Base-by-base conservation (phyloP, 2,888 invertebrate genomes). In the Notocelia uddmanniana region DNA sequence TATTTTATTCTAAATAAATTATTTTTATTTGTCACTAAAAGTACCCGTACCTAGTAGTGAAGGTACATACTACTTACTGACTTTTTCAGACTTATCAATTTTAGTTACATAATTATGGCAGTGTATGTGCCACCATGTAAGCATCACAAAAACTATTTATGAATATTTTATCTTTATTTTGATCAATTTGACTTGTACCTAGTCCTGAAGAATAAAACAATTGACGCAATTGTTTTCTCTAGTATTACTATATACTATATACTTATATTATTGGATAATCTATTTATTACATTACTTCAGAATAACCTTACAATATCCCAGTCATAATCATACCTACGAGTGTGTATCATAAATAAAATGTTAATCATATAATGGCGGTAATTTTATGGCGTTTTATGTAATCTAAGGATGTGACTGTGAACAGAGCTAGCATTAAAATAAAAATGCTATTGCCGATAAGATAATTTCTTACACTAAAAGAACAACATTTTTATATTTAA, bases 81-180 rank as follows among this genome's bases (percentile, higher is more conserved):
- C 26, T n/a, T 63, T 63, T 31, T n/a, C 58, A 64, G 54, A 64
- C 64, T 58, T 50, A 50, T 69, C 23, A 45, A 21, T 34, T 23
- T 55, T 19, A 58, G n/a, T 58, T 21, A 50, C 15, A 31, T 58
- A 34, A 26, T 19, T 45, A 62, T 69, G 60, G 48, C 70, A 37
- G 18, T 13, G 18, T 52, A 52, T 13, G 19, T 26, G 15, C 41
- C 50, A 62, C 45, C 48, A 41, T 54, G 58, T 59, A 57, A 50
- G 10, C 48, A 26, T 57, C 26, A 62, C 19, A 60, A 23, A 26
- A 15, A 26, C 10, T 6, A 10, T 59, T 41, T 1, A 6, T 45
- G 26, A 3, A 48, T 48, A 15, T 18, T 34, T 60, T 45, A 23
- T 2, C 15, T 31, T 9, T 31, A 31, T 2, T 31, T 19, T 58